Conservation (phyloP, 2,113 vertebrate species). For the Riparia riparia region DNA sequence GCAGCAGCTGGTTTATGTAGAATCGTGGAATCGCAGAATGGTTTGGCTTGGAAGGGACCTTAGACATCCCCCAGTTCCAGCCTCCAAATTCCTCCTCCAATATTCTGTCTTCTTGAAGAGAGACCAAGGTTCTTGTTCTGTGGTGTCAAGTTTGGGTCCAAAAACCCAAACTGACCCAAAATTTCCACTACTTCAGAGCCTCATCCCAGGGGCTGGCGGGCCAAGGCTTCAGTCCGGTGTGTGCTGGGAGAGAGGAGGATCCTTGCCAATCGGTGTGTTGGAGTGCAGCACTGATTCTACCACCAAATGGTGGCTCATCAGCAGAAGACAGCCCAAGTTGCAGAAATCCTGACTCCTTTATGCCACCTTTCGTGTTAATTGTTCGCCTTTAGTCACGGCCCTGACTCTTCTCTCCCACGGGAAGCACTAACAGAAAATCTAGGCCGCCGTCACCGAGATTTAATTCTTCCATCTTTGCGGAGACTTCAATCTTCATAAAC, state of each 20-base stretch:
- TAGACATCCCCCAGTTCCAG: not conserved
- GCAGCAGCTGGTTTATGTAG: not conserved
- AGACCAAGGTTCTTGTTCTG: not conserved
- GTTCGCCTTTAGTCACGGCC: not conserved
- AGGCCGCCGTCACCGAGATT: not conserved
- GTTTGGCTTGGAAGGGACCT: not conserved
- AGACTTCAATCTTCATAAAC: slow-evolving; percentile 39
- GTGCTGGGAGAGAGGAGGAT: not conserved
- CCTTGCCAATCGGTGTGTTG: not conserved
- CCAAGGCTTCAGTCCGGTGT: not conserved
- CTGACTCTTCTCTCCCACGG: not conserved
- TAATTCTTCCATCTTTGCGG: not conserved
- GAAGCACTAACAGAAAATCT: not conserved
- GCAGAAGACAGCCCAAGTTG: not conserved
- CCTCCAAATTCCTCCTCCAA: not conserved
- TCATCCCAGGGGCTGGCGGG: not conserved
- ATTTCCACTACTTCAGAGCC: not conserved
- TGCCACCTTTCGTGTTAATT: not conserved
- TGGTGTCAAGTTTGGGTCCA: not conserved
- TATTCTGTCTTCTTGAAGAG: not conserved
- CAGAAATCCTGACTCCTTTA: not conserved
- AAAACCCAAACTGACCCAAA: not conserved
- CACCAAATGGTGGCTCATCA: not conserved
- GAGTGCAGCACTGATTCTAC: not conserved
- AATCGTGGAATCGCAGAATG: not conserved